phyloP scores from a whole-genome alignment of 2,888 invertebrate species.

The Blera fallax region DNA sequence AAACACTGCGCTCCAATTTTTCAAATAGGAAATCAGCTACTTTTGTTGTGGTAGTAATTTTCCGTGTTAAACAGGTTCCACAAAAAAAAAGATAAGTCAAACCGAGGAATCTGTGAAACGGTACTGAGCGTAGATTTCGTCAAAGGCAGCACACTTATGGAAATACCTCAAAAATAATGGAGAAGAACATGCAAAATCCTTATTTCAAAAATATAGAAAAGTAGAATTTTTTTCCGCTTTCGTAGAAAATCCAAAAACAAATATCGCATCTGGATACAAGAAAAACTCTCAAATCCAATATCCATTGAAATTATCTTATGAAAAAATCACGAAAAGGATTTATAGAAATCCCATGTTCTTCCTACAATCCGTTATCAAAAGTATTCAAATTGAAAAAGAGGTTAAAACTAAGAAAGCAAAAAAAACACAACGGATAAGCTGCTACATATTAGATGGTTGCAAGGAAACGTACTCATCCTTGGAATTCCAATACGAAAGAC shows the following conservation, averaged over 20 bases:
- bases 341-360: conserved; percentile 50
- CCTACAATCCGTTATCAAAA: conserved; percentile 57
- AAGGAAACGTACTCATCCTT: conserved; percentile 50
- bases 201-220: neutral
- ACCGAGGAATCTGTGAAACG: too few relatives aligned
- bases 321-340: conserved; percentile 60
- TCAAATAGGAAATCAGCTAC: too few relatives aligned
- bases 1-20: too few relatives aligned
- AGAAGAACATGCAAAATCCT: too few relatives aligned
- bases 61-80: neutral
- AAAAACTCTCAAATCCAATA: conserved; percentile 57
- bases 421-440: conserved; percentile 42
- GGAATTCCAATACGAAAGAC: conserved; percentile 45
- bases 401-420: conserved; percentile 38
- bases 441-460: conserved; percentile 52
- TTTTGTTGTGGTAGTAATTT: too few relatives aligned
- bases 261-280: conserved; percentile 23
- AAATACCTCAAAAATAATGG: too few relatives aligned
- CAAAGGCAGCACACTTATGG: too few relatives aligned
- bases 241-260: neutral
- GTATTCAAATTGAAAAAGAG: conserved; percentile 59
- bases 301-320: conserved; percentile 52
- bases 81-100: too few relatives aligned
- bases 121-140: too few relatives aligned
- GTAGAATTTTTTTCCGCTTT: neutral